These are phyloP conservation scores for Phymanthus crucifer DNA, from an alignment of 92 coral and sea anemone species.

Conservation along the genomic window DNA sequence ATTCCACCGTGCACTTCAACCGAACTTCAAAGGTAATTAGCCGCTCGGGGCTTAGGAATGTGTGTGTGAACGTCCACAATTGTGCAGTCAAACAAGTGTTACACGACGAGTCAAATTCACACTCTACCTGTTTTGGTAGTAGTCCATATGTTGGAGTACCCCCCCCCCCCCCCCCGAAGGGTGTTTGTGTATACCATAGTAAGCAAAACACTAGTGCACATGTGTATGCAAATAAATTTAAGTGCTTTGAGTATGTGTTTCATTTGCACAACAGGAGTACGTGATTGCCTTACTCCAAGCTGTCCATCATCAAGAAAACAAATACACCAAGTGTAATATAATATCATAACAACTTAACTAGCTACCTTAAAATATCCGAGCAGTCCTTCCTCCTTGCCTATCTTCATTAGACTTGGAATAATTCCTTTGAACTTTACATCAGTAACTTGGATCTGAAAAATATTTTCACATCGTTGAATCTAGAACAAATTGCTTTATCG, in stretches of 20 bases:
- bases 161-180: no score
- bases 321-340: not conserved
- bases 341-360: not conserved
- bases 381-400: slow-evolving; percentile 67
- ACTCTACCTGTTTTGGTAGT: no score
- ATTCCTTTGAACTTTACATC: slow-evolving; percentile 75
- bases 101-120: no score
- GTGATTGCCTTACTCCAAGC: not conserved
- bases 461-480: not conserved
- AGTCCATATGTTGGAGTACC: no score
- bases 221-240: no score
- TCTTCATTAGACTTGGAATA: slow-evolving; percentile 65
- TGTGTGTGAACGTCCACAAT: no score
- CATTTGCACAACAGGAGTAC: not conserved
- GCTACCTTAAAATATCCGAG: slow-evolving; percentile 77
- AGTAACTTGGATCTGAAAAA: slow-evolving; percentile 52
- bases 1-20: no score
- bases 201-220: no score
- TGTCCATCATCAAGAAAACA: not conserved
- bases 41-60: no score
- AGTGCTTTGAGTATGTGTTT: not conserved
- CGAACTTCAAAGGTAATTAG: no score
- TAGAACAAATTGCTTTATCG: not conserved
- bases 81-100: no score
- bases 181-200: no score